A percentile compares a stretch with the other conserved stretches of the same genome.
Evolutionary conservation across 2,888 invertebrate species (phyloP).

Genomic region (Emesis furor): DNA sequence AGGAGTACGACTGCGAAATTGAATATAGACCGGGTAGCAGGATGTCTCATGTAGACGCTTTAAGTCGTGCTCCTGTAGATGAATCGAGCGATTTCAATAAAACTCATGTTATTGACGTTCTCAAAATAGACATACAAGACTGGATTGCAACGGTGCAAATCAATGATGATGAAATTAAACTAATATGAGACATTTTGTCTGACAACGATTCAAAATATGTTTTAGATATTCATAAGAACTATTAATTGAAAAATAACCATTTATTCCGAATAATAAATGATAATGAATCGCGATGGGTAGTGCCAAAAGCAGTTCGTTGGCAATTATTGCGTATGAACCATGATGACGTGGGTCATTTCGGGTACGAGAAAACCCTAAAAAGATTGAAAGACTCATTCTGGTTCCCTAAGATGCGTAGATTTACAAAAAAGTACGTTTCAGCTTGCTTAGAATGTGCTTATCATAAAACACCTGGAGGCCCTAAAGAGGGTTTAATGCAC

Average conservation of each 20-base stretch:
- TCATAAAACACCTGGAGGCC: slow-evolving; percentile 37
- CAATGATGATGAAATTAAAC: slow-evolving; percentile 42
- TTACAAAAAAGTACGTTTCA: not conserved
- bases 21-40: not conserved
- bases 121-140: not conserved
- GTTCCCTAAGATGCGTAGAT: slow-evolving; percentile 7
- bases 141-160: slow-evolving; percentile 33
- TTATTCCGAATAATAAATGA: slow-evolving; percentile 50
- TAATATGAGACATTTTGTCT: slow-evolving; percentile 34
- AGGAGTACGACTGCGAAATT: slow-evolving; percentile 6
- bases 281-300: slow-evolving; percentile 61
- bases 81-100: not conserved
- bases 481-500: not conserved
- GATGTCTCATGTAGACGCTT: slow-evolving; percentile 15
- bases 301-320: slow-evolving; percentile 37
- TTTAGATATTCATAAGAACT: slow-evolving; percentile 59
- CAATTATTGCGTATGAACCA: slow-evolving; percentile 7
- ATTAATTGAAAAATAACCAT: slow-evolving; percentile 45
- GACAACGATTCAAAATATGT: slow-evolving; percentile 34
- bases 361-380: slow-evolving; percentile 50
- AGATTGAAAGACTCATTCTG: not conserved
- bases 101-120: not conserved
- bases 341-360: slow-evolving; percentile 56
- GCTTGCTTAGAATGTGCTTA: slow-evolving; percentile 58
- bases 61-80: slow-evolving; percentile 4